These are phyloP conservation scores for Phymorhynchus buccinoides DNA, from an alignment of 1,140 invertebrate genomes.

Conservation along the genomic window DNA sequence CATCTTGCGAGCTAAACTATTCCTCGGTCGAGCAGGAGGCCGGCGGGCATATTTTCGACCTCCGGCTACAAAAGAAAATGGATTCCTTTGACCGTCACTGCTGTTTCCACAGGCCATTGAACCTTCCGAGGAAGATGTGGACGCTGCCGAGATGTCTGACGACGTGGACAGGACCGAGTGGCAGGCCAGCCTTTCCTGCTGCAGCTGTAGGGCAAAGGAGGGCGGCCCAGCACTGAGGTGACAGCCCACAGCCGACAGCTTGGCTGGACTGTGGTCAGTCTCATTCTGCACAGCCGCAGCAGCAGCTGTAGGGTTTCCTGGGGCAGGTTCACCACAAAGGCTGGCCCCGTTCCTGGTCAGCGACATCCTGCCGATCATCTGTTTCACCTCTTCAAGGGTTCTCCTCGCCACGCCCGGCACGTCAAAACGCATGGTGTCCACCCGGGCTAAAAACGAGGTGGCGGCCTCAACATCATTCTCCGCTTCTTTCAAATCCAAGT, in stretches of 20 bases:
- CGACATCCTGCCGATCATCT: constrained; percentile 14
- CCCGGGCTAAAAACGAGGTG: not conserved
- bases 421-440: constrained; percentile 2
- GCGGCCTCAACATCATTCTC: constrained; percentile 1
- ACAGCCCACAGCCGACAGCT: constrained; percentile 1
- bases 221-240: not conserved
- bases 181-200: not conserved
- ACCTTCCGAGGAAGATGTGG: constrained; percentile 10
- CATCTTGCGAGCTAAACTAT: constrained; percentile 9
- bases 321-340: no score
- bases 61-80: constrained; percentile 7
- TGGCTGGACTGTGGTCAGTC: not conserved
- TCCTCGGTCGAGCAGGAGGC: constrained; percentile 15
- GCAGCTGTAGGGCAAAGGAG: constrained; percentile 3
- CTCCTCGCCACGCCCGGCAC: not conserved
- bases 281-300: not conserved
- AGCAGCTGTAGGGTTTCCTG: not conserved
- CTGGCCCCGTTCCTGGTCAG: not conserved
- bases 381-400: constrained; percentile 18
- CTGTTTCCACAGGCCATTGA: constrained; percentile 5
- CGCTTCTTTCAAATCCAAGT: constrained; percentile 4
- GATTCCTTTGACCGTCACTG: constrained; percentile 25
- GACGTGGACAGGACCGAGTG: not conserved
- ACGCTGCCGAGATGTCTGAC: not conserved
- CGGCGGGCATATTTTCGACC: not conserved